Base-by-base conservation (phyloP, 2,113 vertebrate genomes). In the Barnardius zonarius region DNA sequence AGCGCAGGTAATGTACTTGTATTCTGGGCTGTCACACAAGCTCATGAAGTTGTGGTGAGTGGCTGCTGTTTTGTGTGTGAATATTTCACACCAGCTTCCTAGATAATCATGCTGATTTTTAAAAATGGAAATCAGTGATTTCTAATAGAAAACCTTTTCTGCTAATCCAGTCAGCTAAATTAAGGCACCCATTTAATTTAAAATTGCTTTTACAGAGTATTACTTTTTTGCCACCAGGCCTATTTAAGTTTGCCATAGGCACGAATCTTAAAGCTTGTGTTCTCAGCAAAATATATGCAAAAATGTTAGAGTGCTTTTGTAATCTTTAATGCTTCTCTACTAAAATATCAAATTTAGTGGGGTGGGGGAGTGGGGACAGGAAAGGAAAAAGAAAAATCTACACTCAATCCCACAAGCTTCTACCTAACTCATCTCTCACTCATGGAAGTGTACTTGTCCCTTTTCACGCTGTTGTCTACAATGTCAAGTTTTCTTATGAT, bases 11-110 rank as follows among this genome's bases (percentile, higher is more conserved):
- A 93, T 51, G 64, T 33, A 44, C 72, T 83, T 76, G 54, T 92
- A 87, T 88, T 94, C 64, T 88, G 55, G 87, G 31, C 72, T 89
- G 57, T 95, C 95, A 89, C 81, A 85, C 90, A 92, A 81, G 25
- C 39, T 87, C 49, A 74, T 84, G 75, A 92, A 81, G 55, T 69
- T 70, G 54, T 74, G 31, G 37, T 67, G 37, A 9, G 51, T 2
- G 3, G 73, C 46, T 92, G 83, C 27, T 90, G 55, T 61, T 88
- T 72, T 68, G 30, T 81, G 43, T 3, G 3, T 41, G 46, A 90
- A 72, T 25, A 37, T 74, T 96, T 95, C 43, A 57, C 41, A 23
- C 8, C 6, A 74, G 27, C 24, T 89, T 86, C 35, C 72, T 54
- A 41, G 49, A 54, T 69, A 94, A 83, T 85, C 84, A 63, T 92